Evolutionary conservation across 2,797 vertebrate species (phyloP).

Genomic region (Salmo trutta): DNA sequence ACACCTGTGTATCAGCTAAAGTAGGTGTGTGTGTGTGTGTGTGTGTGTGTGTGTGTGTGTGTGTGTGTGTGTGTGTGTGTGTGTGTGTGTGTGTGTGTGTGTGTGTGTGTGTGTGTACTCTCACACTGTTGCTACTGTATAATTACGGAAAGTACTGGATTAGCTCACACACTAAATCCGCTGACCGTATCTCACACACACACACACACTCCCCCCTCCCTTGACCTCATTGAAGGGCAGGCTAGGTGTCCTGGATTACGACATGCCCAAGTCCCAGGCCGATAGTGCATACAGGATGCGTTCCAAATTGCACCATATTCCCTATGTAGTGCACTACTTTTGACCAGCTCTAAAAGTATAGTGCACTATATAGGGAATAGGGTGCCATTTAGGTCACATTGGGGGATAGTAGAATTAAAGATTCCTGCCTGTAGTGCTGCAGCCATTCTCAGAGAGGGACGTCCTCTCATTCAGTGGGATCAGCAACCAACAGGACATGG

Average conservation of each 20-base stretch:
- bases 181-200: conserved; percentile 27
- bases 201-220: neutral
- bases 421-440: neutral
- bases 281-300: conserved; percentile 25
- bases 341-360: neutral
- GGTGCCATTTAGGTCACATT: too few relatives aligned
- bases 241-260: conserved; percentile 50
- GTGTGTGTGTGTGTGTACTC: conserved; percentile 15
- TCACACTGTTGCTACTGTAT: conserved; percentile 66
- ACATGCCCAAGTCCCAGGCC: conserved; percentile 33
- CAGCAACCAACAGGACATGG: neutral
- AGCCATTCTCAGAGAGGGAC: neutral
- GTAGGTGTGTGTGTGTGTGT: neutral
- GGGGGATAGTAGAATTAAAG: neutral
- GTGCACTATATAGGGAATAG: too few relatives aligned
- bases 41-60: too few relatives aligned
- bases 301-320: conserved; percentile 11
- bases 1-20: neutral
- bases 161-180: conserved; percentile 56
- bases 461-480: neutral
- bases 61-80: too few relatives aligned
- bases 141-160: conserved; percentile 63
- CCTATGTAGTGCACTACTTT: neutral
- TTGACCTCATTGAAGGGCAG: conserved; percentile 46
- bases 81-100: conserved; percentile 38